A percentile compares a stretch with the other conserved stretches of the same genome.
Conservation (phyloP, 53 echinoderm and acorn worm genomes). For the Echinarachnius parma region DNA sequence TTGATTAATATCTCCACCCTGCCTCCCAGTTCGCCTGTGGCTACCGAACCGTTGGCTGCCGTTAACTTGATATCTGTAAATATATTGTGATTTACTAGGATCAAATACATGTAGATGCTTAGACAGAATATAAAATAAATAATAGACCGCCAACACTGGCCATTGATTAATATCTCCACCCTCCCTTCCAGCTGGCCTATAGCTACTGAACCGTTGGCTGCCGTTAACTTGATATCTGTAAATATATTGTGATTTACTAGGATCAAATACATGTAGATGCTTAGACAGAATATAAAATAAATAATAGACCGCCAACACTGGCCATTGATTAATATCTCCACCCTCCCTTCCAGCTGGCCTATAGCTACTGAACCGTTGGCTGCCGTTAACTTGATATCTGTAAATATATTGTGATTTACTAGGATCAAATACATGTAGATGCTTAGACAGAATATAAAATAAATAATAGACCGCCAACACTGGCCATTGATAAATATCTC, state of each 20-base stretch:
- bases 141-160: too few relatives aligned
- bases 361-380: slow-evolving; percentile 70
- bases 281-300: too few relatives aligned
- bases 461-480: too few relatives aligned
- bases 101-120: too few relatives aligned
- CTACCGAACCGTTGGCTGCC: slow-evolving; percentile 57
- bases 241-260: too few relatives aligned
- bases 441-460: too few relatives aligned
- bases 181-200: slow-evolving; percentile 68
- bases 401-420: too few relatives aligned
- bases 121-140: too few relatives aligned
- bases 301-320: too few relatives aligned
- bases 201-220: slow-evolving; percentile 62
- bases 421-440: too few relatives aligned
- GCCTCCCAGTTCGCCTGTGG: slow-evolving; percentile 66
- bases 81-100: too few relatives aligned
- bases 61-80: slow-evolving; percentile 72
- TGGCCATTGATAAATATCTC: slow-evolving; percentile 62
- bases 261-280: too few relatives aligned
- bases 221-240: slow-evolving; percentile 69
- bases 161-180: slow-evolving; percentile 67
- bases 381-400: slow-evolving; percentile 70
- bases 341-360: slow-evolving; percentile 62
- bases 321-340: slow-evolving; percentile 65
- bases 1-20: slow-evolving; percentile 72